Percentiles rank a stretch among this genome's conserved stretches.
phyloP scores from a whole-genome alignment of 2,113 vertebrate genomes.

The Perognathus longimembris region DNA sequence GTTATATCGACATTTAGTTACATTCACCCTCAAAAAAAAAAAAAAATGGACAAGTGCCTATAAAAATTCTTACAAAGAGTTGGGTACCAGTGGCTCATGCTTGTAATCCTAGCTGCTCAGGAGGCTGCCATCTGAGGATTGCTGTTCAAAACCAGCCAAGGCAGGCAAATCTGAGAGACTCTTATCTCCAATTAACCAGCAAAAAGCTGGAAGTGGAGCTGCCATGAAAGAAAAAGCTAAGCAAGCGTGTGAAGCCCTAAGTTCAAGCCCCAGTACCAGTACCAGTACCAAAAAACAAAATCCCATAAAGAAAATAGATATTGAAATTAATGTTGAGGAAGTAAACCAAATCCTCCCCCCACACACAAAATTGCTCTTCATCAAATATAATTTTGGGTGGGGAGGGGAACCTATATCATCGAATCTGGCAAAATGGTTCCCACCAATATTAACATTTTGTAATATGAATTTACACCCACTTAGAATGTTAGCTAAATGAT shows the following conservation, averaged over 20 bases:
- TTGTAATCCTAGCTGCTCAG: too few species aligned
- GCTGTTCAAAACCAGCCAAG: too few species aligned
- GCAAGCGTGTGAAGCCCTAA: too few species aligned
- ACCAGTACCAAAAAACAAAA: not conserved
- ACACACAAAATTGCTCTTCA: constrained; percentile 30
- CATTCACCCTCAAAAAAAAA: constrained; percentile 30
- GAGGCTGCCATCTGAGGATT: too few species aligned
- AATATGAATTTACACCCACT: not conserved
- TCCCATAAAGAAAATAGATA: constrained; percentile 2
- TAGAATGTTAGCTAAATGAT: not conserved
- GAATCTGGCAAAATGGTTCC: constrained; percentile 2
- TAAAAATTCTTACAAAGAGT: not conserved
- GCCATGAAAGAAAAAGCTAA: too few species aligned
- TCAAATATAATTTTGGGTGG: not conserved
- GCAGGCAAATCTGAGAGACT: too few species aligned
- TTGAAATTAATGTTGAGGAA: not conserved
- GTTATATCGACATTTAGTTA: not conserved
- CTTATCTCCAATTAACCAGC: too few species aligned
- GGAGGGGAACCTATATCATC: not conserved
- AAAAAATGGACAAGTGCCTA: not conserved
- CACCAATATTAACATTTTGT: not conserved
- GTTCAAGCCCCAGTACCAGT: too few species aligned
- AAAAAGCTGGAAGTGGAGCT: too few species aligned
- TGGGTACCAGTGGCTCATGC: too few species aligned
- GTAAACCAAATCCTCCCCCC: not conserved